Percentiles rank a stretch among this genome's conserved stretches.
Evolutionary conservation across 2,113 vertebrate genomes (phyloP).

Genomic region (Petrocephalus zakoni): DNA sequence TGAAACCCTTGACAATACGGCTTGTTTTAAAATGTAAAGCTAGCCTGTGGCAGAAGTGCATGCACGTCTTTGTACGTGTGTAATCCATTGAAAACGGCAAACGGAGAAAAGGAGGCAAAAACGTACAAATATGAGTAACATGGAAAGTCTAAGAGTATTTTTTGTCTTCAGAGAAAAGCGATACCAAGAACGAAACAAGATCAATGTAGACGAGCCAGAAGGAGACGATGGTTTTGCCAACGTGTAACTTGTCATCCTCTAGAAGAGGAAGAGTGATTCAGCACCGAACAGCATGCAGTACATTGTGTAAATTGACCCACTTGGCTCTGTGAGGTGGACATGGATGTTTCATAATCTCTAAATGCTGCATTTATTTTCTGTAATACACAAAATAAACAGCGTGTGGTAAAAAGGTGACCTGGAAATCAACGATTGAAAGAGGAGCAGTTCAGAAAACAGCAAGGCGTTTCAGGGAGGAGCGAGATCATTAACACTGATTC

Average conservation of each 20-base stretch:
- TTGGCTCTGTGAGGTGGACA: background rate
- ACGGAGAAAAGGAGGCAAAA: background rate
- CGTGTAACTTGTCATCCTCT: constrained; percentile 50
- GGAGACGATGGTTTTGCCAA: constrained; percentile 59
- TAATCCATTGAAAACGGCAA: background rate
- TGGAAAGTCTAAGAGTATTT: background rate
- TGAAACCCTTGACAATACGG: background rate
- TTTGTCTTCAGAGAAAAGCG: constrained; percentile 41
- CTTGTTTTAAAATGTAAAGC: background rate
- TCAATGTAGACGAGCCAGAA: constrained; percentile 54
- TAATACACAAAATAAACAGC: background rate
- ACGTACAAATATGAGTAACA: background rate
- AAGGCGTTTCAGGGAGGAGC: background rate
- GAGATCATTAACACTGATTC: background rate
- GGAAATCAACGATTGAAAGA: background rate
- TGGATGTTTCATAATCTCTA: background rate
- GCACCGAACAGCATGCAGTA: background rate
- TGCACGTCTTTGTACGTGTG: background rate
- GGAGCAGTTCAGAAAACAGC: background rate
- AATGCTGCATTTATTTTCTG: background rate
- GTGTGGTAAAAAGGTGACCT: background rate
- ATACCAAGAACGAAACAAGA: constrained; percentile 47
- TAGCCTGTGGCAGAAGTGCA: background rate
- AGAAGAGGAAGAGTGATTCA: background rate
- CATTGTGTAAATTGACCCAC: background rate